A percentile compares a stretch with the other conserved stretches of the same genome.
Conservation (phyloP, 92 coral and sea anemone genomes). For the Siderastrea siderea region DNA sequence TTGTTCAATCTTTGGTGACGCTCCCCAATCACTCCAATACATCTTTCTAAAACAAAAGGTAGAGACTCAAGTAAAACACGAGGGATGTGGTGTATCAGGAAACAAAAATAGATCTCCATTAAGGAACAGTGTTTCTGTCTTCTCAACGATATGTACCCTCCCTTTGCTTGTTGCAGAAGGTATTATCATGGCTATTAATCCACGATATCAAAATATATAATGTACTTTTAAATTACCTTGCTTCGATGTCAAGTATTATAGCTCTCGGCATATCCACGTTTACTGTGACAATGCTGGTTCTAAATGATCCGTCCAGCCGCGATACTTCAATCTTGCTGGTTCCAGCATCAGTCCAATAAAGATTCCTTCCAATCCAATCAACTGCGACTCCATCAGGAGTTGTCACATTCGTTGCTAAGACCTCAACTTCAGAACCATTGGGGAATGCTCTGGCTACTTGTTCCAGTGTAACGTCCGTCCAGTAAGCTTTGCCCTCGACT, state of each 20-base stretch:
- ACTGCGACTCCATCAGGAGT: constrained; percentile 74
- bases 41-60: constrained; percentile 47
- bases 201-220: neutral
- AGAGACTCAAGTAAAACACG: neutral
- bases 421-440: constrained; percentile 9
- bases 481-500: constrained; percentile 45
- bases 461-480: constrained; percentile 59
- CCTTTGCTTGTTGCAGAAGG: neutral
- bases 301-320: constrained; percentile 64
- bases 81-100: neutral
- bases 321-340: constrained; percentile 71
- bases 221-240: constrained; percentile 25
- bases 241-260: constrained; percentile 34
- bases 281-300: constrained; percentile 37
- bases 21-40: constrained; percentile 78
- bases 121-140: neutral
- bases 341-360: constrained; percentile 79
- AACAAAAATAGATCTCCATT: neutral
- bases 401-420: constrained; percentile 34
- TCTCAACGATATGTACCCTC: neutral
- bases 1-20: constrained; percentile 57
- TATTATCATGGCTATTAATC: neutral
- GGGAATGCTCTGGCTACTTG: constrained; percentile 39
- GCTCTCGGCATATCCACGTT: constrained; percentile 48
- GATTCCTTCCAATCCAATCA: constrained; percentile 75